Percentiles rank a stretch among this genome's conserved stretches.
Evolutionary conservation across 2,113 vertebrate species (phyloP).

Genomic region (Serilophus lunatus): DNA sequence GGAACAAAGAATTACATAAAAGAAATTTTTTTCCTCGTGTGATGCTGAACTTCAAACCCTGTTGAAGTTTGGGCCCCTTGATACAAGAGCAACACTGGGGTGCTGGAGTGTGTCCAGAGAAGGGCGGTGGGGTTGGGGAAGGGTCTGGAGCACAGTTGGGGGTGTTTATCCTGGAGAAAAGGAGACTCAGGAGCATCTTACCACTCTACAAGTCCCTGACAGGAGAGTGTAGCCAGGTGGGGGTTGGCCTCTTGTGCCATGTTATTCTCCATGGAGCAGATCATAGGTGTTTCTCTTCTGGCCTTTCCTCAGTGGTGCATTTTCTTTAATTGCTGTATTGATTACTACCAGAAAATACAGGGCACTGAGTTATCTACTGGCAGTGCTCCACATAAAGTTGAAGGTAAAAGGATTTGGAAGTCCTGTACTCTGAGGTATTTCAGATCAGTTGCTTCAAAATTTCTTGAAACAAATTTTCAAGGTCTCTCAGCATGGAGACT

Average conservation of each 20-base stretch:
- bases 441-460: neutral
- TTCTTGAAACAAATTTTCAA: accelerated
- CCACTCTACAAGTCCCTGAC: neutral
- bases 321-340: neutral
- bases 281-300: neutral
- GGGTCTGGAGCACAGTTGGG: neutral
- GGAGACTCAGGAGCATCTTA: accelerated
- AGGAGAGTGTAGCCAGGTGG: neutral
- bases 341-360: neutral
- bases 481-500: accelerated
- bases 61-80: neutral
- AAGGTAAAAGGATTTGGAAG: neutral
- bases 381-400: neutral
- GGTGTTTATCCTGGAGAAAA: neutral
- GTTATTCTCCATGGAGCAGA: accelerated
- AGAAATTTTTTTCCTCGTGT: too few relatives aligned
- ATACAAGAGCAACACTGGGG: neutral
- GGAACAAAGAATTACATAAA: neutral
- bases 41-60: neutral
- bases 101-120: neutral
- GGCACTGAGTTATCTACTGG: neutral
- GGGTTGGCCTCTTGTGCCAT: neutral
- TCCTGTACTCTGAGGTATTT: neutral
- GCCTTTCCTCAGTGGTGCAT: accelerated
- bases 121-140: neutral